Percentiles rank a stretch among this genome's conserved stretches.
Conservation (phyloP, 2,113 vertebrate species). For the Aldabrachelys gigantea region DNA sequence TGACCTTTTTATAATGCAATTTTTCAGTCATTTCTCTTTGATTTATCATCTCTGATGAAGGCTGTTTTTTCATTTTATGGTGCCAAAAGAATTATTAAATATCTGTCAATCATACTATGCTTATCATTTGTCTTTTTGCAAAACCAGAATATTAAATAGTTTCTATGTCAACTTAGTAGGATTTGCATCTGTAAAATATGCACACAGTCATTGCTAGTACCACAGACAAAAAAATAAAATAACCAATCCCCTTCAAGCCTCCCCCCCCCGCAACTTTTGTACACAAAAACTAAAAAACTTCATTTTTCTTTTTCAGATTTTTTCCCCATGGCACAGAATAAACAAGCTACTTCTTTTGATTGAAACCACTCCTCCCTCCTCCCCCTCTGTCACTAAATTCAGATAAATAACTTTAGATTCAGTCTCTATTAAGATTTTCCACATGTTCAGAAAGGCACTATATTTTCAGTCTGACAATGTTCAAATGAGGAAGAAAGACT, state of each 20-base stretch:
- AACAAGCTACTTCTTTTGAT: background rate
- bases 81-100: slow-evolving; percentile 29
- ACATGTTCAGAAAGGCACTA: background rate
- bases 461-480: background rate
- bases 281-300: background rate
- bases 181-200: background rate
- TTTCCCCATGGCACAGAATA: background rate
- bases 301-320: background rate
- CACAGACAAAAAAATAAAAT: background rate
- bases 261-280: background rate
- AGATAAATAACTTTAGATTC: background rate
- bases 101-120: background rate
- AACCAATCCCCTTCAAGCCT: background rate
- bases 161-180: background rate
- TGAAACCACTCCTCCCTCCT: background rate
- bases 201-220: background rate
- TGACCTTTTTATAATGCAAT: slow-evolving; percentile 25
- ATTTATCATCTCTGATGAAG: slow-evolving; percentile 23
- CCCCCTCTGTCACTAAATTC: background rate
- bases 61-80: slow-evolving; percentile 6
- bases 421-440: background rate
- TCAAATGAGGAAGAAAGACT: background rate
- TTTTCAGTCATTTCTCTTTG: slow-evolving; percentile 26
- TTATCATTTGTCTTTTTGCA: background rate
- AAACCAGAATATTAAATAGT: background rate